Base-by-base conservation (phyloP, 2,888 invertebrate species). In the Drosophila mimica region DNA sequence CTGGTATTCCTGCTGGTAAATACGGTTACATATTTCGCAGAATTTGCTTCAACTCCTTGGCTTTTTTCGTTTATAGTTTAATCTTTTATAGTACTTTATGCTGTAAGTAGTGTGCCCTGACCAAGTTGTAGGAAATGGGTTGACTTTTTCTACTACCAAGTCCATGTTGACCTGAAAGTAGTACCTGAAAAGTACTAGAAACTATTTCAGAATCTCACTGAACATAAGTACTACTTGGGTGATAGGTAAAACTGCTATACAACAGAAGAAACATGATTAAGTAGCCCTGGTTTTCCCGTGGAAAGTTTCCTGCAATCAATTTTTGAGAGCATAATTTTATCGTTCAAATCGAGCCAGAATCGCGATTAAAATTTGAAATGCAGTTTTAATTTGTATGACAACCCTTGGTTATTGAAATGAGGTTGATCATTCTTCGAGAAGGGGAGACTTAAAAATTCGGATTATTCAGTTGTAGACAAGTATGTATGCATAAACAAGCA, bases 1-100 rank as follows among this genome's bases (percentile, higher is more conserved):
- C 11, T 38, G 33, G 38, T 38, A 33, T 49, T 11, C 48, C 20
- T 46, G 15, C 46, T 34, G 56, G 25, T 43, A 33, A 25, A 46
- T 25, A 46, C 2, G 15, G 25, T 20, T 56, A 33, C 4, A n/a
- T 49, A 46, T 13, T 74, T 76, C 81, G 52, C 15, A 17, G 72
- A 81, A 78, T 57, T 34, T 4, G 3, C 25, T 46, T 78, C 69
- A 80, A 78, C 80, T 81, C 77, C 60, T 76, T 71, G 65, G 46
- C 70, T 83, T 75, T 34, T 72, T 43, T 36, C 43, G 48, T 60
- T 56, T 69, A 62, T 59, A 75, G 52, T 40, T 74, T 61, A 63
- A 54, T 34, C 20, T 59, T 60, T 82, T 80, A 74, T 67, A 46
- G 15, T 67, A 30, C 20, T 25, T 46, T 15, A 53, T 53, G 20